phyloP scores from a whole-genome alignment of 1,140 invertebrate species.

The Glossosoma conforme region DNA sequence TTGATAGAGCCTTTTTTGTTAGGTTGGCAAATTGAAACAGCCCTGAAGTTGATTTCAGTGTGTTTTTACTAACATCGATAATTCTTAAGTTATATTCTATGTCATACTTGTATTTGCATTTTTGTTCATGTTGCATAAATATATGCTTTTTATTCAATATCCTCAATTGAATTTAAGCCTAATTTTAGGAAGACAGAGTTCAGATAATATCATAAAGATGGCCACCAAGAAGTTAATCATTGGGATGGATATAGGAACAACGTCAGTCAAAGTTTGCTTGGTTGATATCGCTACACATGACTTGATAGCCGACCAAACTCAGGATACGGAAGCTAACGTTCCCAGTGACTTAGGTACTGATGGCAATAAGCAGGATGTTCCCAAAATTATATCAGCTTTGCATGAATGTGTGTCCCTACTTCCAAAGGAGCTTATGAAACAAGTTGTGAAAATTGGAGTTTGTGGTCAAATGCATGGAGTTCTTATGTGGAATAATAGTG shows the following conservation, averaged over 20 bases:
- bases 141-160: no score
- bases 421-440: conserved; percentile 62
- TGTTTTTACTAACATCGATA: no score
- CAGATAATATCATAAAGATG: no score
- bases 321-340: conserved; percentile 70
- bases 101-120: no score
- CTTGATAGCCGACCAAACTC: conserved; percentile 61
- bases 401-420: conserved; percentile 70
- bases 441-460: conserved; percentile 65
- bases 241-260: conserved; percentile 84
- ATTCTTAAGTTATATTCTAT: no score
- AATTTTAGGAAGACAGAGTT: no score
- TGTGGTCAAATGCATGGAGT: conserved; percentile 90
- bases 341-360: conserved; percentile 63
- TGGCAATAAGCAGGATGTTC: conserved; percentile 78
- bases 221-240: conserved; percentile 53
- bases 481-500: conserved; percentile 67
- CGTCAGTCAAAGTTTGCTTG: conserved; percentile 77
- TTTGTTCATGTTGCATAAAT: no score
- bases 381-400: conserved; percentile 71
- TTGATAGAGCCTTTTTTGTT: no score
- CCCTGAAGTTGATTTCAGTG: no score
- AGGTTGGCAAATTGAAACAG: no score
- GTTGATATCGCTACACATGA: conserved; percentile 43
- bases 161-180: no score